phyloP scores from a whole-genome alignment of 2,113 vertebrate species.

The Sinocyclocheilus rhinocerous region DNA sequence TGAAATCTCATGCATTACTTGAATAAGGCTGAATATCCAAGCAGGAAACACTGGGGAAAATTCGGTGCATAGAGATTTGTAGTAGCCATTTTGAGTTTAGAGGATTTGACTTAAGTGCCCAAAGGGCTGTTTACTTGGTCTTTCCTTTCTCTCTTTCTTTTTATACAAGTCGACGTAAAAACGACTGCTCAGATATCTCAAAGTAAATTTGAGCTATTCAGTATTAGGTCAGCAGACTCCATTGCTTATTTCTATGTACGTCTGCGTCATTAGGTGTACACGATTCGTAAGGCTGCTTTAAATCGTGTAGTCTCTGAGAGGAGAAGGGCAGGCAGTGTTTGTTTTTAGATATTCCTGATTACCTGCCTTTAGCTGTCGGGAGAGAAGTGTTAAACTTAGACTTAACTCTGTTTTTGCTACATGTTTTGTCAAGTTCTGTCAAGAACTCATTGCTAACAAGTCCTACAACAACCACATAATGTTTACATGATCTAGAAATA shows the following conservation, averaged over 20 bases:
- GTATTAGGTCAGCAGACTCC: constrained; percentile 1
- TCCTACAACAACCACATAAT: constrained; percentile 58
- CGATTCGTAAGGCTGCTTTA: constrained; percentile 53
- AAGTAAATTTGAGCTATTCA: constrained; percentile 23
- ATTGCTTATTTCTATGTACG: constrained; percentile 19
- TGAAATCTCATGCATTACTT: constrained; percentile 27
- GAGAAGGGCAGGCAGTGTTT: constrained; percentile 10
- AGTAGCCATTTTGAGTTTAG: constrained; percentile 13
- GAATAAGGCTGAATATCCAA: background rate
- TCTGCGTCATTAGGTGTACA: background rate
- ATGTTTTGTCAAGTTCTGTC: constrained; percentile 69
- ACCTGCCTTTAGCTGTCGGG: constrained; percentile 69
- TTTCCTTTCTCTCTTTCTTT: background rate
- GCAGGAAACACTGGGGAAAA: constrained; percentile 2
- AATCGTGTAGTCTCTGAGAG: constrained; percentile 61
- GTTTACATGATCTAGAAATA: constrained; percentile 76
- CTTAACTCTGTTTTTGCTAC: constrained; percentile 54
- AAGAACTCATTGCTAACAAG: constrained; percentile 69
- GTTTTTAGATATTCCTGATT: constrained; percentile 56
- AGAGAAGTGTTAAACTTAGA: constrained; percentile 60
- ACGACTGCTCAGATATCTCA: constrained; percentile 2
- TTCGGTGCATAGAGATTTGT: constrained; percentile 4
- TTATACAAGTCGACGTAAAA: background rate
- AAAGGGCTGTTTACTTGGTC: constrained; percentile 20
- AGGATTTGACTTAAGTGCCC: constrained; percentile 19